These are phyloP conservation scores for Microctenopoma stevenorrisi DNA, from an alignment of 2,797 vertebrate genomes.

Conservation along the genomic window DNA sequence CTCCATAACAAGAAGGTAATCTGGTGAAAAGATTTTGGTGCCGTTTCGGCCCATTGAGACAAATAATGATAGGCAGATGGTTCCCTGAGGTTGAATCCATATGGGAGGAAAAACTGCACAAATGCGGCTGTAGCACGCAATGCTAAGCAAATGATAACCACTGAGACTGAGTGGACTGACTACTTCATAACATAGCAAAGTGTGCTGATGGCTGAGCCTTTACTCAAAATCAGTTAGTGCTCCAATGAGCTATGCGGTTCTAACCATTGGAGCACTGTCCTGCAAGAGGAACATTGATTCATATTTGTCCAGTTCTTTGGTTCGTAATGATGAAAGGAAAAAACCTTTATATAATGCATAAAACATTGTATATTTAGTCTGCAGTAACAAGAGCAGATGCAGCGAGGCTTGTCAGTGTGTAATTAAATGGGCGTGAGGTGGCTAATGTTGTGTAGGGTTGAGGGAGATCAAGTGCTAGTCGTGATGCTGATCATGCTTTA, in stretches of 20 bases:
- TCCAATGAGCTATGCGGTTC: slow-evolving; percentile 10
- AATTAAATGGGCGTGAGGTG: slow-evolving; percentile 73
- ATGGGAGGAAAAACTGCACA: slow-evolving; percentile 64
- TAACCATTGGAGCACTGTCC: neutral
- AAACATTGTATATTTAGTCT: too few species aligned
- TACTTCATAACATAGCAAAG: slow-evolving; percentile 35
- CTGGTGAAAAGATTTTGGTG: slow-evolving; percentile 78
- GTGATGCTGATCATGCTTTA: slow-evolving; percentile 73
- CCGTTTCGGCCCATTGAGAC: slow-evolving; percentile 72
- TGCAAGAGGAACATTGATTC: too few species aligned
- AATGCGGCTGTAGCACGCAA: slow-evolving; percentile 73
- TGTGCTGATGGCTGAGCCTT: slow-evolving; percentile 23
- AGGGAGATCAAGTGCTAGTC: slow-evolving; percentile 71
- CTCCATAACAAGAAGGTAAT: slow-evolving; percentile 65
- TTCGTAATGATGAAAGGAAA: too few species aligned
- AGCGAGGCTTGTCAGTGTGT: slow-evolving; percentile 48
- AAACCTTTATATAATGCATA: too few species aligned
- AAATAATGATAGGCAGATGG: slow-evolving; percentile 81
- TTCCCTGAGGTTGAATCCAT: slow-evolving; percentile 71
- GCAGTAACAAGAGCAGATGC: neutral
- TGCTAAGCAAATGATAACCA: slow-evolving; percentile 62
- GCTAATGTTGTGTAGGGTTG: slow-evolving; percentile 60
- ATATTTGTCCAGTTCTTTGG: too few species aligned
- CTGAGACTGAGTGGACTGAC: slow-evolving; percentile 1
- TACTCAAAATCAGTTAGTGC: slow-evolving; percentile 5